Evolutionary conservation across 2,888 invertebrate genomes (phyloP), one percentile per base, ranked within the genome.

Genomic region (Tricholauxania praeusta): DNA sequence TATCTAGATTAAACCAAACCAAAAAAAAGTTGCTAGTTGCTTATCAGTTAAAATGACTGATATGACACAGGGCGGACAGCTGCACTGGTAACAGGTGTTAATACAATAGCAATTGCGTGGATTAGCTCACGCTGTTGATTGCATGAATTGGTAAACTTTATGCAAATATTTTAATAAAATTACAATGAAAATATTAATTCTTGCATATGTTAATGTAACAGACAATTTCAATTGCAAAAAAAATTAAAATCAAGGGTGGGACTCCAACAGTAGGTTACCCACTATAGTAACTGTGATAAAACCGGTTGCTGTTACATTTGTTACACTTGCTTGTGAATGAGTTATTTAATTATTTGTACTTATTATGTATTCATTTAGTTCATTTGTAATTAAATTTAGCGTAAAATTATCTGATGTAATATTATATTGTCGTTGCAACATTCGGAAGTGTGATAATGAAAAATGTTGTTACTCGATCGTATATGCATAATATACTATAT

Each of bases 361-460:
- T 19, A 17, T 55, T 55, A 28, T 4, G 4, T 28, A n/a, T 55
- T 55, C 7, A 55, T 7, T 19, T 55, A 19, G 17, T 55, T 4
- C 12, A 55, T 55, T 19, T 55, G 39, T 60, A n/a, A 60, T 60
- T 60, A 39, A 60, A 32, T 39, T 60, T 32, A 60, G 32, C 39
- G 60, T 60, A 60, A 39, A 60, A 47, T 62, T 15, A 47, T 32
- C 62, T 62, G 62, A 62, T 62, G 62, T 17, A 62, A 62, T 62
- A 7, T 48, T 17, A 8, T 8, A 47, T 19, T 62, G 12, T 62
- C 47, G 10, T 48, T 62, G n/a, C 62, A 47, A 32, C 48, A 62
- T 48, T 62, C 39, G 10, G 39, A 39, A 39, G 39, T 39, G 39
- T 39, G 39, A 39, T 39, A 39, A 2, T 39, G 10, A 39, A 39